phyloP scores from a whole-genome alignment of 2,888 invertebrate genomes.

The Hypsopygia costalis region DNA sequence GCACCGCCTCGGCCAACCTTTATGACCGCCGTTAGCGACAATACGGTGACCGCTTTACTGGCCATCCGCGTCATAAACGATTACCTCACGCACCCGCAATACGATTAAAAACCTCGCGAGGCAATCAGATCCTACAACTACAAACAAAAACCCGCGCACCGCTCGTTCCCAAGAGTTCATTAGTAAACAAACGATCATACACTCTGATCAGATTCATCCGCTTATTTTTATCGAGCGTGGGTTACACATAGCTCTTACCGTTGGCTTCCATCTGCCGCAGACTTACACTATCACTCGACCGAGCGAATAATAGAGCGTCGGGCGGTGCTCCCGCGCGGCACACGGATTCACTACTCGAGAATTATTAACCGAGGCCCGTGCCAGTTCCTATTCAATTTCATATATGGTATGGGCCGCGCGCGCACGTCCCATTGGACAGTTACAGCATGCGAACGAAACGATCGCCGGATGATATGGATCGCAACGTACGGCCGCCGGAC shows the following conservation, averaged over 20 bases:
- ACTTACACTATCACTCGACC: slow-evolving; percentile 20
- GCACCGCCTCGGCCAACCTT: too few species aligned
- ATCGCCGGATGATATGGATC: slow-evolving; percentile 38
- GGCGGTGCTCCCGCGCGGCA: slow-evolving; percentile 7
- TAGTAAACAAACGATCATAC: background rate
- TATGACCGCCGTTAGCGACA: too few species aligned
- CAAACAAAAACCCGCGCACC: too few species aligned
- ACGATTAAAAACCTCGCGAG: background rate
- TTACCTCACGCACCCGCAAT: background rate
- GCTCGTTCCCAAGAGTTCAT: background rate
- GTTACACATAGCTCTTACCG: background rate
- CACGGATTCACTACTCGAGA: slow-evolving; percentile 19
- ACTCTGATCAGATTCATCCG: background rate
- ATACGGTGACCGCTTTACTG: too few species aligned
- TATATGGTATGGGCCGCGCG: slow-evolving; percentile 66
- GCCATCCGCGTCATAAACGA: background rate
- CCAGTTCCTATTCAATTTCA: slow-evolving; percentile 73
- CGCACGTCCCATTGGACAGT: slow-evolving; percentile 59
- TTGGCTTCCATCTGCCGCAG: slow-evolving; percentile 31
- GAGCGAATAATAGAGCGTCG: slow-evolving; percentile 27
- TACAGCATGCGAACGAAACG: slow-evolving; percentile 48
- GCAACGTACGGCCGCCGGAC: background rate
- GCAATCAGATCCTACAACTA: background rate
- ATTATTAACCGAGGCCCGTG: slow-evolving; percentile 73
- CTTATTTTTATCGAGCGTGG: background rate